These are phyloP conservation scores for Embiotoca jacksoni DNA, from an alignment of 2,113 vertebrate species.

Conservation along the genomic window DNA sequence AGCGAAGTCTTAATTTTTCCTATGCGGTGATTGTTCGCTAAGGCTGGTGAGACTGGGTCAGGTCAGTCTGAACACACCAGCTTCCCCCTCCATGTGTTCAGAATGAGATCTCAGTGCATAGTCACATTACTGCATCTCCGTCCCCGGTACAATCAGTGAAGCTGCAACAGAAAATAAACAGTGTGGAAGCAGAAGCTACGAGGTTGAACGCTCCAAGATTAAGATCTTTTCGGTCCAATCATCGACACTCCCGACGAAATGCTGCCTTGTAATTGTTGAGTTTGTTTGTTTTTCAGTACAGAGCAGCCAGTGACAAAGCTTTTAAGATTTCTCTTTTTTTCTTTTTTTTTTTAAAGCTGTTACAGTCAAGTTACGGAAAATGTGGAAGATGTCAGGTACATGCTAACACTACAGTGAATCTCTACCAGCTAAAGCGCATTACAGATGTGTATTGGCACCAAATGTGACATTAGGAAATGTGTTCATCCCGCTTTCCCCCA, in stretches of 20 bases:
- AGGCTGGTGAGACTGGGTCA: constrained; percentile 48
- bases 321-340: constrained; percentile 18
- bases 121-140: constrained; percentile 60
- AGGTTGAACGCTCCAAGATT: constrained; percentile 17
- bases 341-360: not conserved
- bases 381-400: constrained; percentile 14
- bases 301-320: constrained; percentile 4
- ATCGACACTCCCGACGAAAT: not conserved
- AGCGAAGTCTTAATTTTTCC: constrained; percentile 61
- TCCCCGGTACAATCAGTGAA: constrained; percentile 12
- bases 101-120: constrained; percentile 64
- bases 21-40: constrained; percentile 47
- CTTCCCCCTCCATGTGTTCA: constrained; percentile 40
- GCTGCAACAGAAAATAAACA: constrained; percentile 11
- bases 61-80: constrained; percentile 25
- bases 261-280: not conserved
- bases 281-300: not conserved
- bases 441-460: constrained; percentile 72
- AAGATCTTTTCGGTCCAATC: constrained; percentile 22
- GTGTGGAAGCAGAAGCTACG: constrained; percentile 34
- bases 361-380: constrained; percentile 12
- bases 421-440: constrained; percentile 31
- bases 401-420: constrained; percentile 43
- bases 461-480: constrained; percentile 38
- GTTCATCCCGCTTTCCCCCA: constrained; percentile 1